phyloP scores from a whole-genome alignment of 2,797 vertebrate genomes.

The Liparis tanakae region DNA sequence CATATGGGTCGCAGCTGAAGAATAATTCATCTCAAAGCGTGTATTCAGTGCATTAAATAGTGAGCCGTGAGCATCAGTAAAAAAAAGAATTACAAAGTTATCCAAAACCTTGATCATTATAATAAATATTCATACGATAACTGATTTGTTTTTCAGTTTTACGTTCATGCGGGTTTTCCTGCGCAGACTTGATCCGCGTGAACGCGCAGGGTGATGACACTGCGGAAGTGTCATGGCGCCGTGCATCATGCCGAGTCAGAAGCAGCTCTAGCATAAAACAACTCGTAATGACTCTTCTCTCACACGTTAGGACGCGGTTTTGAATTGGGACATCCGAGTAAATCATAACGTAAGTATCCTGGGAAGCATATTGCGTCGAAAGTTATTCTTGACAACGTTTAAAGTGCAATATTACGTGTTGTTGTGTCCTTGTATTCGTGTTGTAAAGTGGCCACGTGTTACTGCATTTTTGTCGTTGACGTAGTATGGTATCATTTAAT shows the following conservation, averaged over 20 bases:
- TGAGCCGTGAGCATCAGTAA: not conserved
- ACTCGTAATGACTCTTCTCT: conserved; percentile 17
- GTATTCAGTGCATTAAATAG: not conserved
- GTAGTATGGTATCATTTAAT: not conserved
- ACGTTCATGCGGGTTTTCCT: conserved; percentile 2
- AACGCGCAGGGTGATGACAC: conserved; percentile 29
- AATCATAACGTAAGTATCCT: conserved; percentile 46
- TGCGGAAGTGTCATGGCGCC: conserved; percentile 72
- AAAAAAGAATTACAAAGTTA: not conserved
- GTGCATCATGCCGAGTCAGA: conserved; percentile 29
- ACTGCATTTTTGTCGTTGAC: conserved; percentile 2
- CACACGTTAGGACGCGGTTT: not conserved
- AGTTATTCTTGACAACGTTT: fast-evolving
- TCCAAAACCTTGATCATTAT: too few relatives aligned
- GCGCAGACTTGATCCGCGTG: conserved; percentile 57
- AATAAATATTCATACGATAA: too few relatives aligned
- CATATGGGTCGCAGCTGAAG: not conserved
- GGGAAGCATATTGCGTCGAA: fast-evolving
- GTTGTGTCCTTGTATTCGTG: conserved; percentile 1
- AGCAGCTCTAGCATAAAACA: conserved; percentile 6
- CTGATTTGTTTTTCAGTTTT: not conserved
- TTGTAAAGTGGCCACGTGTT: conserved; percentile 70
- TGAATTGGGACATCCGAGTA: not conserved
- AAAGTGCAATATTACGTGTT: not conserved
- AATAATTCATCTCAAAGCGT: not conserved